These are phyloP conservation scores for Dipodomys spectabilis DNA, from an alignment of 2,113 vertebrate species.

Conservation along the genomic window DNA sequence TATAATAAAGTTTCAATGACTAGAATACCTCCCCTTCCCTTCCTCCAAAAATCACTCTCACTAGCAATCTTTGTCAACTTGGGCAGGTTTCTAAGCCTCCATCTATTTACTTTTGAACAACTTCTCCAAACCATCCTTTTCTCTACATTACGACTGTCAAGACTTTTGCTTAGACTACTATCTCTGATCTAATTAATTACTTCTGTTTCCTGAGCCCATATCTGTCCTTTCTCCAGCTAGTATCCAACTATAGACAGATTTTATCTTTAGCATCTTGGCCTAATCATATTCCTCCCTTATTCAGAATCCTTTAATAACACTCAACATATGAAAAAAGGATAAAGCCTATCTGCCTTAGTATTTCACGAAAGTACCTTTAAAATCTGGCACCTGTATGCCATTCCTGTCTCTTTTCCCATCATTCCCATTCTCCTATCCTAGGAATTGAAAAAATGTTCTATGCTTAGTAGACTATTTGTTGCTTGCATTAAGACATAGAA, in stretches of 20 bases:
- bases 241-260: background rate
- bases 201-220: background rate
- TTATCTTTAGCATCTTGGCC: background rate
- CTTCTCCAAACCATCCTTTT: background rate
- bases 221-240: background rate
- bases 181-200: background rate
- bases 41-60: background rate
- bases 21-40: too few species aligned
- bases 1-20: too few species aligned
- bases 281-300: background rate
- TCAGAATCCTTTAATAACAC: conserved; percentile 7
- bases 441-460: background rate
- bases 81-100: background rate
- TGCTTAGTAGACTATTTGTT: background rate
- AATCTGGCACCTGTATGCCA: background rate
- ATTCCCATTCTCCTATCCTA: background rate
- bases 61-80: background rate
- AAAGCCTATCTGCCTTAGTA: background rate
- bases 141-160: background rate
- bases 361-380: background rate
- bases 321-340: background rate
- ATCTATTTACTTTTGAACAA: background rate
- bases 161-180: background rate
- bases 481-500: background rate
- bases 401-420: background rate